These are phyloP conservation scores for Lysandra coridon DNA, from an alignment of 2,888 invertebrate species.

Conservation along the genomic window DNA sequence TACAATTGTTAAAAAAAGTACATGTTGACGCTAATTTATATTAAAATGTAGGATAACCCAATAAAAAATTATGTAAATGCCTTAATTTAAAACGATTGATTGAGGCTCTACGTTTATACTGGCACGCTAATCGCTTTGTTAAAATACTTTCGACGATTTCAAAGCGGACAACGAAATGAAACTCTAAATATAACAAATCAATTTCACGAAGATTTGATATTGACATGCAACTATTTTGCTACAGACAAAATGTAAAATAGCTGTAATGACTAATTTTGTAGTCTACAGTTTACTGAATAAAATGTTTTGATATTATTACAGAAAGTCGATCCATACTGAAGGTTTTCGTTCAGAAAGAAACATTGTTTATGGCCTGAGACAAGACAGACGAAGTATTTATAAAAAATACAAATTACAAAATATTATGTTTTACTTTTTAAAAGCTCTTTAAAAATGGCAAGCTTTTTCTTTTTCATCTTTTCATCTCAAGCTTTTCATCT, in stretches of 20 bases:
- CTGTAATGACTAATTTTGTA: too few relatives aligned
- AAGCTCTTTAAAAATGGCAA: too few relatives aligned
- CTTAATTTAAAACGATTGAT: background rate
- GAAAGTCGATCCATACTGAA: background rate
- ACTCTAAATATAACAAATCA: slow-evolving; percentile 41
- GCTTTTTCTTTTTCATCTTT: too few relatives aligned
- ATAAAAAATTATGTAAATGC: background rate
- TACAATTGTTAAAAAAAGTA: too few relatives aligned
- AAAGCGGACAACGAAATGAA: slow-evolving; percentile 67
- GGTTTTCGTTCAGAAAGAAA: background rate
- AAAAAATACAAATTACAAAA: too few relatives aligned
- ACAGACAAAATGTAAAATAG: slow-evolving; percentile 43
- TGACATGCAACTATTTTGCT: slow-evolving; percentile 58
- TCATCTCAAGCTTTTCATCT: too few relatives aligned
- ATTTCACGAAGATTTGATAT: slow-evolving; percentile 49
- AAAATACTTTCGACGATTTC: slow-evolving; percentile 60
- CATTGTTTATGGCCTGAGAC: too few relatives aligned
- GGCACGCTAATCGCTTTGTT: background rate
- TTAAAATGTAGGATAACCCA: background rate
- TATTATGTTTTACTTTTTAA: too few relatives aligned
- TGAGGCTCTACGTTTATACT: background rate
- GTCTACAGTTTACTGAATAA: background rate
- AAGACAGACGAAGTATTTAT: too few relatives aligned
- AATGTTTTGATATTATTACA: background rate
- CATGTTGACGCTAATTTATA: too few relatives aligned